Conservation (phyloP, 1,140 invertebrate species). For the Nymphalis io region DNA sequence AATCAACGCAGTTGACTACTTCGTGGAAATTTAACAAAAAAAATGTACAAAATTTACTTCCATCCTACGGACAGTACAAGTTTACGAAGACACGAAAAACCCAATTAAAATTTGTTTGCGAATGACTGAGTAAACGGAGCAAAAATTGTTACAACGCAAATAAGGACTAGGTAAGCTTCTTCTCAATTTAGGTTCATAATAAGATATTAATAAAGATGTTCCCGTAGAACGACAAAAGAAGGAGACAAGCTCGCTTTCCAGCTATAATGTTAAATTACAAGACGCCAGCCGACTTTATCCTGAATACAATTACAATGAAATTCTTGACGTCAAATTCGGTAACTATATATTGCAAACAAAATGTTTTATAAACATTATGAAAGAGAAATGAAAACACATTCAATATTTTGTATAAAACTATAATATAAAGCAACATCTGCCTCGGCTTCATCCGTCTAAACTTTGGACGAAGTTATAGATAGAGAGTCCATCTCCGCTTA, state of each 20-base stretch:
- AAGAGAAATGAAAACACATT: constrained; percentile 18
- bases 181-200: constrained; percentile 75
- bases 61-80: constrained; percentile 45
- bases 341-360: constrained; percentile 17
- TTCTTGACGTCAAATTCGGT: constrained; percentile 38
- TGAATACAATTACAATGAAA: constrained; percentile 42
- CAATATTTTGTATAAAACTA: background rate
- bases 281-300: constrained; percentile 38
- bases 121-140: constrained; percentile 69
- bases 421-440: too few relatives aligned
- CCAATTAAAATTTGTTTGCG: constrained; percentile 78
- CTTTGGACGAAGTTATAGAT: too few relatives aligned
- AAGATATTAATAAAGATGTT: constrained; percentile 78
- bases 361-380: constrained; percentile 25
- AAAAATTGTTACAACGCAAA: constrained; percentile 74
- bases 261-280: constrained; percentile 68
- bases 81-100: constrained; percentile 71
- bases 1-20: constrained; percentile 35
- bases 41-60: constrained; percentile 37
- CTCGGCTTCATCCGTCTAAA: too few relatives aligned
- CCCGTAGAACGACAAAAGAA: constrained; percentile 58
- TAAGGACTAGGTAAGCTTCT: constrained; percentile 72
- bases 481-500: too few relatives aligned
- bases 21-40: constrained; percentile 27
- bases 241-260: constrained; percentile 46